These are phyloP conservation scores for Trichogramma evanescens DNA, from an alignment of 2,888 invertebrate genomes.

Conservation along the genomic window DNA sequence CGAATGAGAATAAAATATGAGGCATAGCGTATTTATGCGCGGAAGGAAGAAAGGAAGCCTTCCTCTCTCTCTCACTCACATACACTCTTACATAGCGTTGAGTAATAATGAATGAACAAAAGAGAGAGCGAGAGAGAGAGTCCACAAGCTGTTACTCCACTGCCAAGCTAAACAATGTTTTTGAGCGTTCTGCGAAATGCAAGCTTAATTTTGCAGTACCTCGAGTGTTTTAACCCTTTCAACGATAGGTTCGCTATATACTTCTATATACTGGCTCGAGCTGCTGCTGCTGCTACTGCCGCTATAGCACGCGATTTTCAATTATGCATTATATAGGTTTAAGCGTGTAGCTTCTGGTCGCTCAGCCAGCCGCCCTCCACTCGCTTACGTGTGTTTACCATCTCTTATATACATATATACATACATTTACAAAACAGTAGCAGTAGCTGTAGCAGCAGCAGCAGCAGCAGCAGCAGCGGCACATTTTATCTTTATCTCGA, in stretches of 20 bases:
- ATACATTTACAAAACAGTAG: no score
- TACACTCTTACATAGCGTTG: slow-evolving; percentile 22
- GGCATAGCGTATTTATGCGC: no score
- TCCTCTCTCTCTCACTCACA: no score
- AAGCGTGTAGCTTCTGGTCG: no score
- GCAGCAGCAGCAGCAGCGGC: no score
- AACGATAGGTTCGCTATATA: slow-evolving; percentile 19
- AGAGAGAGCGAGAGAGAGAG: neutral
- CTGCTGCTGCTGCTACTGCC: neutral
- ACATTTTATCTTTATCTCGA: no score
- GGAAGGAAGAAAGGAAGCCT: no score
- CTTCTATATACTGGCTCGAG: neutral
- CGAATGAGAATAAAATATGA: neutral
- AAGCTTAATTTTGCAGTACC: slow-evolving; percentile 38
- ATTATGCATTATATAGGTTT: slow-evolving; percentile 22
- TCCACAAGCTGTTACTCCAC: neutral
- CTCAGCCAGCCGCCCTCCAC: no score
- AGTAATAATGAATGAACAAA: slow-evolving; percentile 7
- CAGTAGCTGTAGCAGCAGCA: no score
- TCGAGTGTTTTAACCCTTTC: slow-evolving; percentile 39
- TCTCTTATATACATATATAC: no score
- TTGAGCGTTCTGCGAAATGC: slow-evolving; percentile 35
- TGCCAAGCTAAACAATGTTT: slow-evolving; percentile 33
- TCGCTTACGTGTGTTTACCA: no score
- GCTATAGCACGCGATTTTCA: slow-evolving; percentile 17